These are phyloP conservation scores for Sylvia borin DNA, from an alignment of 2,797 vertebrate species.

Conservation along the genomic window DNA sequence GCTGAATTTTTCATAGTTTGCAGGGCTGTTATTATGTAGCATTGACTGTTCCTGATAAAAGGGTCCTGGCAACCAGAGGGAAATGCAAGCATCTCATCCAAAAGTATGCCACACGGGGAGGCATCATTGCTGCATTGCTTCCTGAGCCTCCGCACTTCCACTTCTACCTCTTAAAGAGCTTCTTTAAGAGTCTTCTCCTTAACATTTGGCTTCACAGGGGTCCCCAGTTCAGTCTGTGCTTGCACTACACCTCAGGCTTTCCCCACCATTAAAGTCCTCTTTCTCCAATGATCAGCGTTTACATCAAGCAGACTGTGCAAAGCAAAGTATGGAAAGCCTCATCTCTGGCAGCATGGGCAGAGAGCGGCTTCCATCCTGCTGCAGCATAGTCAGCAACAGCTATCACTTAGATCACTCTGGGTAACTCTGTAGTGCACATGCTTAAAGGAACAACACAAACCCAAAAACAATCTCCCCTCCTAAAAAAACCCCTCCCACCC, in stretches of 20 bases:
- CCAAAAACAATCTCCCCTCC: background rate
- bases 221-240: background rate
- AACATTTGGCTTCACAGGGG: background rate
- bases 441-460: conserved; percentile 53
- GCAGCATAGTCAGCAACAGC: conserved; percentile 2
- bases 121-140: background rate
- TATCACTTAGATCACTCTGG: background rate
- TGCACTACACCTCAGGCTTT: background rate
- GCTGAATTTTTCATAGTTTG: background rate
- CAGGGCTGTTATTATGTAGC: background rate
- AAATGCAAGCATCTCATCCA: background rate
- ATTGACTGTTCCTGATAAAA: background rate
- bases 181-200: background rate
- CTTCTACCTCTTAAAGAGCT: background rate
- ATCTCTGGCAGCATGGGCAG: background rate
- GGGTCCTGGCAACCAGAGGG: background rate
- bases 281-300: background rate
- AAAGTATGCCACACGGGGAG: background rate
- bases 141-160: background rate
- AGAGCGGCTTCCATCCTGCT: background rate
- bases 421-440: conserved; percentile 57
- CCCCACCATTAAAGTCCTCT: background rate
- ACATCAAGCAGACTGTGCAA: conserved; percentile 6
- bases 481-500: background rate
- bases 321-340: background rate